Base-by-base conservation (phyloP, 2,113 vertebrate species). In the Sturnira hondurensis region DNA sequence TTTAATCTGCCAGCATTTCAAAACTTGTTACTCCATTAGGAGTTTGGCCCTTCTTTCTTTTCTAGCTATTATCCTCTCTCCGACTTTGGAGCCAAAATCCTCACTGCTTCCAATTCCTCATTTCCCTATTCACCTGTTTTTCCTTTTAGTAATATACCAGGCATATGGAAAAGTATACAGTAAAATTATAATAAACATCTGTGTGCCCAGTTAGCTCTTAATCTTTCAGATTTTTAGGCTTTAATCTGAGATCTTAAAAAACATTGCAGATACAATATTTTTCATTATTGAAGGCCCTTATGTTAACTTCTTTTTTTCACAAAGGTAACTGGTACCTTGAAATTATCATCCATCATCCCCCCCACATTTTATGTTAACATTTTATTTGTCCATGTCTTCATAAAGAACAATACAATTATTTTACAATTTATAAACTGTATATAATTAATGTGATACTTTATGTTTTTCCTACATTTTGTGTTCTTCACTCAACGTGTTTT, bases 1-100 rank as follows among this genome's bases (percentile, higher is more conserved):
- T 95, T 84, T 58, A 87, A 82, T 68, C 73, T 24, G 52, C 22
- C 50, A 82, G 85, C 67, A 77, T 86, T 86, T 93, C 91, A 71
- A 76, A 95, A 86, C 80, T 16, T 41, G 67, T 76, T 56, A 73
- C 73, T 89, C 50, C 78, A 38, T 91, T 76, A 82, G 43, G 19
- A 89, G 74, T 82, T 63, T 92, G 84, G 84, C 33, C 22, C 56
- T 74, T 85, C 65, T 84, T 74, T 56, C 47, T 93, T 68, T 78
- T 45, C 56, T 80, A 90, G 58, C 33, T 58, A 17, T 78, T 67
- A 6, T 22, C 9, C 20, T 84, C 24, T 36, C 68, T n/a, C 28
- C 17, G 82, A 67, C 70, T 45, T 58, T n/a, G 68, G 31, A 93
- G 94, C 36, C 43, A 65, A 71, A 38, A 43, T 26, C 45, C 19